Evolutionary conservation across 2,888 invertebrate species (phyloP), one percentile per base, ranked within the genome.

Genomic region (Abrostola triplasia): DNA sequence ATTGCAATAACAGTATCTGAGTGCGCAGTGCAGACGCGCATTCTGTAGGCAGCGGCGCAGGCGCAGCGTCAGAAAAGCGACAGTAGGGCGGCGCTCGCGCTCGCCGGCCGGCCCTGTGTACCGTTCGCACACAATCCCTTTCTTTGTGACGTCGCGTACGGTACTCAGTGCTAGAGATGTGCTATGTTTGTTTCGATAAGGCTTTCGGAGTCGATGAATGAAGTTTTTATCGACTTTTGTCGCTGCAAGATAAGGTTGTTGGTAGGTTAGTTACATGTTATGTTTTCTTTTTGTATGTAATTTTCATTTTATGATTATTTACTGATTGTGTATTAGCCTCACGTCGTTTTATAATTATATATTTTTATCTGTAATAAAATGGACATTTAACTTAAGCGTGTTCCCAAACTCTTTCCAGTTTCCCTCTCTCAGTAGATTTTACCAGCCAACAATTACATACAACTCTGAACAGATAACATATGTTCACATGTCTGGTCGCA

Each of bases 121-220:
- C 88, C 89, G 91, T 90, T 89, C 71, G 85, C 78, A n/a, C 77
- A 80, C 89, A 84, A 88, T 94, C 93, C 94, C 93, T 94, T 93
- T 93, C 93, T 90, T 91, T 91, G 91, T 94, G 94, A 94, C 94
- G 94, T 93, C 87, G 91, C 82, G 84, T 89, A 93, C 94, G 94
- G 94, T 94, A 92, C 88, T 84, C 72, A 66, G 62, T 57, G 62
- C 76, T 86, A 92, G 91, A 89, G 93, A 78, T 84, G 92, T 58
- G 71, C 47, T 9, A 47, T 44, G 47, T 63, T 67, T 65, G 58
- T 67, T 61, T 67, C 79, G 76, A 75, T 76, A 69, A 67, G 66
- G 67, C 64, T 77, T 76, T 80, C 24, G 55, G 56, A 70, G 77
- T 72, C 73, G 71, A 76, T 67, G 50, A 35, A 36, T 57, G 38